Base-by-base conservation (phyloP, 2,888 invertebrate genomes). In the Drosophila eohydei region DNA sequence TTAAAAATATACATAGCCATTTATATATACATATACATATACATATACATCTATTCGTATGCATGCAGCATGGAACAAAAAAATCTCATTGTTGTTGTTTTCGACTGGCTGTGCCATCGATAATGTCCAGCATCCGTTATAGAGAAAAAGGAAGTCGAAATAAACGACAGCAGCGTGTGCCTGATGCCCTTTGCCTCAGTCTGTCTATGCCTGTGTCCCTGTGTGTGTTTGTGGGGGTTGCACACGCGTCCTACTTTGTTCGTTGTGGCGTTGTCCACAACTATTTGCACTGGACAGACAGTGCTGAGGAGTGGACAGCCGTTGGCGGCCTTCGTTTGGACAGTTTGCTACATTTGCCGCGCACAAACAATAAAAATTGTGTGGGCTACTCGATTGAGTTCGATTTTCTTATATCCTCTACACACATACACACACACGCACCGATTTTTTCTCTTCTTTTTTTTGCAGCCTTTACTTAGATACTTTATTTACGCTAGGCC, bases 71-170 rank as follows among this genome's bases (percentile, higher is more conserved):
- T 70, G 68, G 62, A 71, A 71, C n/a, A 38, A 64, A 65, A 75
- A 67, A 57, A 64, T 61, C 58, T 50, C 48, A 52, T 54, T 65
- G 65, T 30, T 68, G 63, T 54, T 65, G 65, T 14, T 68, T 58
- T 64, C 58, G 81, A 54, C 68, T 70, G 64, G 75, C 79, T 70
- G 75, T 70, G 80, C 80, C 85, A 86, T 83, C 85, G 88, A 88
- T 89, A 88, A 89, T 86, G 86, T 89, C 86, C 86, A 89, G 86
- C 86, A 86, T 86, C 86, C 86, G 86, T 89, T 86, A 83, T 77
- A 75, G 68, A 71, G 88, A 75, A 87, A 87, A 81, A 86, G 89
- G 87, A 88, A 86, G 87, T 88, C 72, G 87, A 83, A 75, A 83
- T 78, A 78, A 78, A 75, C 78, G 80, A 79, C 80, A 70, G 61